A percentile compares a stretch with the other conserved stretches of the same genome.
Conservation (phyloP, 2,113 vertebrate species). For the Heterocephalus glaber region DNA sequence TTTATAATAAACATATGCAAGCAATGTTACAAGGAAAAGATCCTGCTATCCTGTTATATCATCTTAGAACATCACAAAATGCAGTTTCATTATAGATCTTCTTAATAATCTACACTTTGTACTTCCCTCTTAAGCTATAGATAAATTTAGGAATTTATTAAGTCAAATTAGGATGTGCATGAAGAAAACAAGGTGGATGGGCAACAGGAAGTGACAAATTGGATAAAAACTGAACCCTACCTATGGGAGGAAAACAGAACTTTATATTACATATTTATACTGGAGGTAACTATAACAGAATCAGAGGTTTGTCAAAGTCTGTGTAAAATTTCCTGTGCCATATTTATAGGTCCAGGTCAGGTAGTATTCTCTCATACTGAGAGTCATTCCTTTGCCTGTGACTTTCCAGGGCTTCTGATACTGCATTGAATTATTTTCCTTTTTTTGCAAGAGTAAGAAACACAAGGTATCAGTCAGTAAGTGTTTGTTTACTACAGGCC, state of each 20-base stretch:
- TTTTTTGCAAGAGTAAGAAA: slow-evolving; percentile 7
- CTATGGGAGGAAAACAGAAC: background rate
- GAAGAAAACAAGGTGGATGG: background rate
- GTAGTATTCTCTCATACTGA: background rate
- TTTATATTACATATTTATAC: background rate
- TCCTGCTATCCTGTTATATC: background rate
- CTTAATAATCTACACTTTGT: slow-evolving; percentile 13
- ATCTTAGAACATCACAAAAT: slow-evolving; percentile 23
- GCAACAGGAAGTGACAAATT: background rate
- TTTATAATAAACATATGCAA: background rate
- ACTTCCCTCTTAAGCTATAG: background rate
- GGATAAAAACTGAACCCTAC: background rate
- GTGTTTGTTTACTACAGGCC: background rate
- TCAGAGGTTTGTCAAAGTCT: background rate
- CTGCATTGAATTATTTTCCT: background rate
- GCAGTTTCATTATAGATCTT: background rate
- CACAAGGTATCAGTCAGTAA: background rate
- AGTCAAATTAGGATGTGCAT: background rate
- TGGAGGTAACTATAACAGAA: background rate
- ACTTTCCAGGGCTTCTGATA: background rate
- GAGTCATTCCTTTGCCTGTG: background rate
- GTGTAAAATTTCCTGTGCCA: background rate
- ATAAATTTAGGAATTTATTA: background rate
- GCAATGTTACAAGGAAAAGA: background rate
- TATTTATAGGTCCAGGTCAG: background rate